phyloP scores from a whole-genome alignment of 2,113 vertebrate species.

The Pedetes capensis region DNA sequence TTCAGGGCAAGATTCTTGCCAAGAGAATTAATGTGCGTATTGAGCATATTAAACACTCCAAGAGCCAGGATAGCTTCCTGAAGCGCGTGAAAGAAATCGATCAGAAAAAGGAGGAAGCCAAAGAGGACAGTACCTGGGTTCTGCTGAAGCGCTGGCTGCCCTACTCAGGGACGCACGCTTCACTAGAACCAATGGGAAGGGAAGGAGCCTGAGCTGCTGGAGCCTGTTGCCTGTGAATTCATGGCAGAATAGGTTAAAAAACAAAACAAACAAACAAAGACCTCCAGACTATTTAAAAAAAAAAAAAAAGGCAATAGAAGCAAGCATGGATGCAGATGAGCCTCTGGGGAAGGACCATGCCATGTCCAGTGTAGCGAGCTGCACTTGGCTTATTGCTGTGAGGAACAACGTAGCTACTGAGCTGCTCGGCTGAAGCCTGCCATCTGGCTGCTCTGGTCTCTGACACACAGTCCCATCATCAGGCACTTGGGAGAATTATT shows the following conservation, averaged over 20 bases:
- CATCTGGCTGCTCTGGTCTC: not conserved
- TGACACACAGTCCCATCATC: too few species aligned
- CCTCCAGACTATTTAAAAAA: too few species aligned
- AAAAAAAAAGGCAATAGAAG: too few species aligned
- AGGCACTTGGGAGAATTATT: not conserved
- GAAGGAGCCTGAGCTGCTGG: not conserved
- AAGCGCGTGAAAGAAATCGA: not conserved
- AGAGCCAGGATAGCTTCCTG: not conserved
- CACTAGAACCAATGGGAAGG: not conserved
- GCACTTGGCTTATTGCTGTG: not conserved
- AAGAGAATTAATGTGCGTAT: too few species aligned
- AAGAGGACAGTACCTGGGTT: not conserved
- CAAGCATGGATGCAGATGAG: rapidly evolving
- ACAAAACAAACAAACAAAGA: too few species aligned
- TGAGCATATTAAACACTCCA: not conserved
- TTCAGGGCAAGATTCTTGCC: too few species aligned
- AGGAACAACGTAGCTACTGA: not conserved
- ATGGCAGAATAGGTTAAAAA: too few species aligned
- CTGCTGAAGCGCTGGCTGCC: not conserved
- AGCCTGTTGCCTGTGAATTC: not conserved
- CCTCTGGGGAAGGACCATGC: not conserved
- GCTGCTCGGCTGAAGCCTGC: not conserved
- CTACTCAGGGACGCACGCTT: not conserved
- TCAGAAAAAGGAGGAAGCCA: not conserved
- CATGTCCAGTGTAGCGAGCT: rapidly evolving